Conservation (phyloP, 1,140 invertebrate genomes). For the Ceratina calcarata region DNA sequence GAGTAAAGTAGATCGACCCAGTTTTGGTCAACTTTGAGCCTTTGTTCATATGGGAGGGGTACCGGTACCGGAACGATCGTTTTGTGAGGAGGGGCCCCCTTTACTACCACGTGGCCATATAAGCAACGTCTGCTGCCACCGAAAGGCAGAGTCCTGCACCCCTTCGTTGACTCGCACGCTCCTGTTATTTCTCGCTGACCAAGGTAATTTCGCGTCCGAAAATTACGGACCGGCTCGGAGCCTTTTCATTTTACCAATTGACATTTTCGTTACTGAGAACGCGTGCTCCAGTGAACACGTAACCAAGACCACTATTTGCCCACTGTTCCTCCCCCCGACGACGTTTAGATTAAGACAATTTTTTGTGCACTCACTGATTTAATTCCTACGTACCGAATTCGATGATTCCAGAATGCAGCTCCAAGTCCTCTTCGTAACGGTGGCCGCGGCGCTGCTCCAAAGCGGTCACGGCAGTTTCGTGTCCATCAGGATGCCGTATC, state of each 20-base stretch:
- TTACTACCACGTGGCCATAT: constrained; percentile 64
- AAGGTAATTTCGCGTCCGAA: constrained; percentile 29
- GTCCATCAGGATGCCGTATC: constrained; percentile 76
- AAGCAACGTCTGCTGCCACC: constrained; percentile 64
- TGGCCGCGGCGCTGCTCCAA: constrained; percentile 72
- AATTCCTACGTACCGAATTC: too few species aligned
- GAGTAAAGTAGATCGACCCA: constrained; percentile 66
- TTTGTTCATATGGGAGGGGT: constrained; percentile 52
- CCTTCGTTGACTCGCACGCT: constrained; percentile 58
- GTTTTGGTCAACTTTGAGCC: constrained; percentile 64
- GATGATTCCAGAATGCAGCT: constrained; percentile 66
- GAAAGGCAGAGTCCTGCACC: constrained; percentile 68
- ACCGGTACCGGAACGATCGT: constrained; percentile 35
- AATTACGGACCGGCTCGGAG: background rate
- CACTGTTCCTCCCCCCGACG: background rate
- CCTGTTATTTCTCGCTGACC: constrained; percentile 30
- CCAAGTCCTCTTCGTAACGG: constrained; percentile 58
- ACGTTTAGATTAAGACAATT: background rate
- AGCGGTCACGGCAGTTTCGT: constrained; percentile 69
- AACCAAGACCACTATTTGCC: background rate
- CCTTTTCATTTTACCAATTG: background rate
- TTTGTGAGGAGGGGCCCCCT: constrained; percentile 58
- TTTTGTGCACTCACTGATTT: background rate
- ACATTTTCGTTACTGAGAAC: background rate
- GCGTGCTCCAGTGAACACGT: background rate